Percentiles rank a stretch among this genome's conserved stretches.
These are phyloP conservation scores for Hylia prasina DNA, from an alignment of 2,113 vertebrate species.

Conservation along the genomic window DNA sequence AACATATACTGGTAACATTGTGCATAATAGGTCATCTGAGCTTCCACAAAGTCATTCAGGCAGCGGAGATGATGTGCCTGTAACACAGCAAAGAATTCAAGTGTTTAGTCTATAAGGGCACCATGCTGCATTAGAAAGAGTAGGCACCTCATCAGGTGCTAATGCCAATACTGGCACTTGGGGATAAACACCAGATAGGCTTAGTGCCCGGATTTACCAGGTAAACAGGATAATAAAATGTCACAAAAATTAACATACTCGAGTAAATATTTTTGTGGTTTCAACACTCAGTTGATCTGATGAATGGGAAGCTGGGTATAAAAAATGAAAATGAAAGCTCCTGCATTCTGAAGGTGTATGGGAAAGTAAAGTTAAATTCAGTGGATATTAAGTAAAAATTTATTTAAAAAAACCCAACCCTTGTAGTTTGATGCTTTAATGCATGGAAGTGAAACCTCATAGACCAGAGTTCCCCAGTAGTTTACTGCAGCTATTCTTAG, in stretches of 20 bases:
- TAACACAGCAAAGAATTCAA: not conserved
- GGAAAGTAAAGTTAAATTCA: not conserved
- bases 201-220: not conserved
- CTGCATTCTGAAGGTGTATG: not conserved
- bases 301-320: not conserved
- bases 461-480: not conserved
- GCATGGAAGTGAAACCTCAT: not conserved
- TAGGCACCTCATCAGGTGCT: not conserved
- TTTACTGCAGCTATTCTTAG: not conserved
- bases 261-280: not conserved
- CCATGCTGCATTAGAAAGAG: not conserved
- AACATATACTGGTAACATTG: conserved; percentile 99
- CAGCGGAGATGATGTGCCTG: conserved; percentile 97
- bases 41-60: conserved; percentile 96
- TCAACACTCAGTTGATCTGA: not conserved
- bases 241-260: not conserved
- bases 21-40: conserved; percentile 95
- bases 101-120: not conserved
- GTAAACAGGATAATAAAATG: not conserved
- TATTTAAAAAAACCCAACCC: accelerated
- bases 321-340: not conserved
- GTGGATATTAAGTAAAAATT: not conserved
- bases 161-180: not conserved
- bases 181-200: not conserved
- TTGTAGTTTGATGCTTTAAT: not conserved